Percentiles rank a stretch among this genome's conserved stretches.
phyloP scores from a whole-genome alignment of 2,888 invertebrate genomes.

The Zaprionus obscuricornis region DNA sequence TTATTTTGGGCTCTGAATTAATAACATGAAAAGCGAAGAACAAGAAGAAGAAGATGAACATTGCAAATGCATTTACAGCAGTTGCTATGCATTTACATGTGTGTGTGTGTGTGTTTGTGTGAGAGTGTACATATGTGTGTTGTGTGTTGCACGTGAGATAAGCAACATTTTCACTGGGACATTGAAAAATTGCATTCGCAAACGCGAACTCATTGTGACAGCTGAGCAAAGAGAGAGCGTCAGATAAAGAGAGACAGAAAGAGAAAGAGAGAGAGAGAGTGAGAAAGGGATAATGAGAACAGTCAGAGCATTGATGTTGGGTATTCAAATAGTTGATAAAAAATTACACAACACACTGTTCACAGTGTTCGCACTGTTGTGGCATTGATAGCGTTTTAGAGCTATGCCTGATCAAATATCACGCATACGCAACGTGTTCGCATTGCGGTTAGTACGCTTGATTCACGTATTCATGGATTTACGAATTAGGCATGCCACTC shows the following conservation, averaged over 20 bases:
- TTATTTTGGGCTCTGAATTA: slow-evolving; percentile 26
- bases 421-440: slow-evolving; percentile 42
- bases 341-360: slow-evolving; percentile 8
- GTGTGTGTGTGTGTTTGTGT: not conserved
- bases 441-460: not conserved
- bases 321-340: slow-evolving; percentile 4
- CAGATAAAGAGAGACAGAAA: not conserved
- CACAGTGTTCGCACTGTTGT: slow-evolving; percentile 8
- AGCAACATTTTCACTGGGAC: slow-evolving; percentile 46
- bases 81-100: not conserved
- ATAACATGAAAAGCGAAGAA: slow-evolving; percentile 15
- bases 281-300: too few species aligned
- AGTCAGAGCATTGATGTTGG: too few species aligned
- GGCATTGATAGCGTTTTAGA: slow-evolving; percentile 4
- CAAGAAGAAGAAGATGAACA: too few species aligned
- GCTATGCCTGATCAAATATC: slow-evolving; percentile 24
- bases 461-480: too few species aligned
- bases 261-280: not conserved
- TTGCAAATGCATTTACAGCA: slow-evolving; percentile 17
- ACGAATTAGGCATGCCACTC: slow-evolving; percentile 28
- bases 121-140: slow-evolving; percentile 9
- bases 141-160: slow-evolving; percentile 64
- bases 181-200: slow-evolving; percentile 47
- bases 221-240: slow-evolving; percentile 40
- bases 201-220: slow-evolving; percentile 35